Conservation (phyloP, 37 sponge, comb jelly and placozoan genomes). For the Tethya wilhelma region DNA sequence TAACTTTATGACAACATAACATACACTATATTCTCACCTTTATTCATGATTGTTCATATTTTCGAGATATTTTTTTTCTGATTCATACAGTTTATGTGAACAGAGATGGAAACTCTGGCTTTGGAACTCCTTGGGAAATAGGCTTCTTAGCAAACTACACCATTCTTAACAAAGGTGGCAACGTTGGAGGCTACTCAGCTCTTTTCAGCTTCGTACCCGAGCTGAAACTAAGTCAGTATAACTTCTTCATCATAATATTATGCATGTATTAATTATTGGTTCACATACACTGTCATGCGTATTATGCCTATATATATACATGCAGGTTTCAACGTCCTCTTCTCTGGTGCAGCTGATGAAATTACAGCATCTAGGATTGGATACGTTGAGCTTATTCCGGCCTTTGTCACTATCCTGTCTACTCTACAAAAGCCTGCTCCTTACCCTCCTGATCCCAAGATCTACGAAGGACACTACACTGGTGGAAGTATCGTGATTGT, state of each 20-base stretch:
- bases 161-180: constrained; percentile 72
- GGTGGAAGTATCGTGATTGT: not conserved
- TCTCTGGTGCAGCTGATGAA: constrained; percentile 58
- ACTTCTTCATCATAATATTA: no score
- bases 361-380: not conserved
- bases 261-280: not conserved
- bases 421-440: constrained; percentile 18
- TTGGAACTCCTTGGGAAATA: constrained; percentile 87
- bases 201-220: constrained; percentile 70
- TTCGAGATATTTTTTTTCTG: not conserved
- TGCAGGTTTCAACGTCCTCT: constrained; percentile 69
- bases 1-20: no score
- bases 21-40: no score
- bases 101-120: constrained; percentile 56
- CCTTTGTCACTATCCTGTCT: constrained; percentile 7
- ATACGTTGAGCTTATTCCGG: constrained; percentile 46
- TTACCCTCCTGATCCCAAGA: constrained; percentile 38
- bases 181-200: constrained; percentile 75
- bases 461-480: constrained; percentile 15
- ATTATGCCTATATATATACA: not conserved
- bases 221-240: constrained; percentile 57
- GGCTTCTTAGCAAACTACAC: constrained; percentile 51
- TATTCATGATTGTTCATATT: no score
- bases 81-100: constrained; percentile 62
- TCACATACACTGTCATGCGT: not conserved